A percentile compares a stretch with the other conserved stretches of the same genome.
phyloP scores from a whole-genome alignment of 2,797 vertebrate species.

The Pelobates cultripes region DNA sequence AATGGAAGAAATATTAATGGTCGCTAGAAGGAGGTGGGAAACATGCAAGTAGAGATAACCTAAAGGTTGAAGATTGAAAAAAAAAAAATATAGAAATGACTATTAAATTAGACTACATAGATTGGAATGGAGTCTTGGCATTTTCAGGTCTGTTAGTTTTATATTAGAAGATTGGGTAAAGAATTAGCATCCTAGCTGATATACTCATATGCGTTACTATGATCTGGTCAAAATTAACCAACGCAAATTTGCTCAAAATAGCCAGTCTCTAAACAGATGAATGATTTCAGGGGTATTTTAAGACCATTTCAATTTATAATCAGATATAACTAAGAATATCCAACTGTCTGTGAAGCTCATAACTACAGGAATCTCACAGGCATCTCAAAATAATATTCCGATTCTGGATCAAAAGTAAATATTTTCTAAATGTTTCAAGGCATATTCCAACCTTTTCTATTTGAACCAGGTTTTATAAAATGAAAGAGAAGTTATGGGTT shows the following conservation, averaged over 20 bases:
- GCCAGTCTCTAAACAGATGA: not conserved
- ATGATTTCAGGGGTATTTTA: not conserved
- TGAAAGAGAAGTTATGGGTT: too few species aligned
- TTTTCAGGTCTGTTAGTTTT: too few species aligned
- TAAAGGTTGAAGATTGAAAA: too few species aligned
- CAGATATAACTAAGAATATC: constrained; percentile 20
- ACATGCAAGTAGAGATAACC: too few species aligned
- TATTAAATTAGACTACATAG: too few species aligned
- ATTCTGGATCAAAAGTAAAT: not conserved
- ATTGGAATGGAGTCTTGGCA: too few species aligned
- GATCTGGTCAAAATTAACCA: not conserved
- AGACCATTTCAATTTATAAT: not conserved
- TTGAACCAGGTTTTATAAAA: not conserved
- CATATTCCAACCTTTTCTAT: constrained; percentile 3
- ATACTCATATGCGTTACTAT: not conserved
- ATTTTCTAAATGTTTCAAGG: not conserved
- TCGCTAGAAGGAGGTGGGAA: too few species aligned
- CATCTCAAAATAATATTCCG: constrained; percentile 1
- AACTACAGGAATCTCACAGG: constrained; percentile 8
- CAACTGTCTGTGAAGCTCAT: constrained; percentile 20
- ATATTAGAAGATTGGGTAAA: too few species aligned
- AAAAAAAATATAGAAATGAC: too few species aligned
- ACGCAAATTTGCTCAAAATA: constrained; percentile 5
- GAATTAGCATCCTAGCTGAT: too few species aligned
- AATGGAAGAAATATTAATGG: too few species aligned